Evolutionary conservation across 2,113 vertebrate genomes (phyloP).

Genomic region (Lophochroa leadbeateri): DNA sequence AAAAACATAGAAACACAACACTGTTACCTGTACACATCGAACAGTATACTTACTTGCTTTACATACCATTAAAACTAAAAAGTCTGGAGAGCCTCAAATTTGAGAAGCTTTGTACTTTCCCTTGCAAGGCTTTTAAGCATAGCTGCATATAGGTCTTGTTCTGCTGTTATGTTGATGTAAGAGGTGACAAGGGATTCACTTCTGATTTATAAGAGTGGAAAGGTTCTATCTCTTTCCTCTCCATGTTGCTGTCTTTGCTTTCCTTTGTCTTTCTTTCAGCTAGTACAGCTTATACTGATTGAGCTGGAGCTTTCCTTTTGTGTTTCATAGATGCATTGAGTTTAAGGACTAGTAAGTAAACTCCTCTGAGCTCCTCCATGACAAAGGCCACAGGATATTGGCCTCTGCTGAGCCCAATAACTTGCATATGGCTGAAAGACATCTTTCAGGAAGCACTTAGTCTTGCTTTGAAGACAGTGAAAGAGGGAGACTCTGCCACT

Average conservation of each 20-base stretch:
- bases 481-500: background rate
- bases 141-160: background rate
- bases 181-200: background rate
- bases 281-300: background rate
- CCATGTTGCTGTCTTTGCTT: background rate
- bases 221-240: background rate
- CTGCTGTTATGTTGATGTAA: background rate
- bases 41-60: background rate
- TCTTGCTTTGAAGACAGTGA: background rate
- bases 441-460: background rate
- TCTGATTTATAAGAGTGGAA: background rate
- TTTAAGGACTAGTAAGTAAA: background rate
- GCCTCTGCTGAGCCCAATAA: background rate
- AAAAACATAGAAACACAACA: background rate
- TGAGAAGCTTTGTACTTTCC: background rate
- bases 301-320: background rate
- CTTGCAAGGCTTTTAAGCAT: background rate
- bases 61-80: background rate
- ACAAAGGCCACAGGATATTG: background rate
- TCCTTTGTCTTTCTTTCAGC: background rate
- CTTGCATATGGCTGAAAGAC: background rate
- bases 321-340: background rate
- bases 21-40: background rate
- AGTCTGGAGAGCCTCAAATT: background rate
- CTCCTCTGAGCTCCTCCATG: background rate